Base-by-base conservation (phyloP, 2,888 invertebrate genomes). In the Odontocolon sp. region DNA sequence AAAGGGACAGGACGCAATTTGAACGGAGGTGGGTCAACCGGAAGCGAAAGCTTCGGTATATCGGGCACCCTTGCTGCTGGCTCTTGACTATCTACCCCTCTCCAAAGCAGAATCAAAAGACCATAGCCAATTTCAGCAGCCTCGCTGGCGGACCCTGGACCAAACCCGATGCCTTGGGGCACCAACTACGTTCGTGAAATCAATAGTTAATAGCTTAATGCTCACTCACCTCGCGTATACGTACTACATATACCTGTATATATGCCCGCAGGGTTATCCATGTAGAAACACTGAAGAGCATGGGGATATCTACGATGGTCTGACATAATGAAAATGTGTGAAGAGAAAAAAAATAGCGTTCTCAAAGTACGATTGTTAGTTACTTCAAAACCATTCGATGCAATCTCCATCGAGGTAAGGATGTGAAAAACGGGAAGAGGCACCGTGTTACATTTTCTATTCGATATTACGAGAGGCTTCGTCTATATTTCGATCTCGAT, bases 121-220 rank as follows among this genome's bases (percentile, higher is more conserved):
- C 72, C 74, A 63, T 66, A 54, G 61, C 77, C 76, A 83, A 81
- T 80, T 82, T 74, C 66, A 36, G 66, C n/a, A 57, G 45, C n/a
- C 18, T 40, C 21, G 26, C 40, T 18, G 26, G 38, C 26, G 57
- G 14, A 9, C 23, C 26, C 16, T 26, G 42, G n/a, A 18, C 66
- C 16, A 18, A 59, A 52, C 66, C 16, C 31, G 42, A 11, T 45
- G 52, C 40, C 52, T 40, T 38, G 11, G 18, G 33, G 59, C 59
- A 33, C 42, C 26, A 59, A 52, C 40, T 45, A 42, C 54, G 54
- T 57, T 50, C 70, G 77, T 72, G 79, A 18, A 77, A 84, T 83
- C 80, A 77, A 77, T 80, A 68, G 64, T 80, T 86, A 86, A 87
- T 86, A 81, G 81, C 76, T 85, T 81, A 81, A 83, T 82, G 79